A percentile compares a stretch with the other conserved stretches of the same genome.
These are phyloP conservation scores for Potorous gilbertii DNA, from an alignment of 2,797 vertebrate genomes.

Conservation along the genomic window DNA sequence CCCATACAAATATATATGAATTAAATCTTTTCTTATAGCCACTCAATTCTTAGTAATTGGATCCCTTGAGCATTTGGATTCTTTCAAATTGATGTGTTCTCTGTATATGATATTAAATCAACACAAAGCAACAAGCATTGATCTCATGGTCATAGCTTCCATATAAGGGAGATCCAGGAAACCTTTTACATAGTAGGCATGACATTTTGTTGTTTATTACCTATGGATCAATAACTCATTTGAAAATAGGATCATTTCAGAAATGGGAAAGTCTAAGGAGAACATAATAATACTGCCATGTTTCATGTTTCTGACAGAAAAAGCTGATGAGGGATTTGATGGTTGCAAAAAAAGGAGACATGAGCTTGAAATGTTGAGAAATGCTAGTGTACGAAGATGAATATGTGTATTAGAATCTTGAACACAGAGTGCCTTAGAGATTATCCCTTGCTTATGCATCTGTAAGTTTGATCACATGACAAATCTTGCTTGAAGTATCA, in stretches of 20 bases:
- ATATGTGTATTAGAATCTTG: background rate
- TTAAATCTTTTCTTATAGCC: background rate
- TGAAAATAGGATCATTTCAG: conserved; percentile 9
- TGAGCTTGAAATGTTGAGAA: background rate
- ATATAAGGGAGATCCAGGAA: conserved; percentile 3
- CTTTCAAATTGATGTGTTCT: background rate
- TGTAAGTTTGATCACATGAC: background rate
- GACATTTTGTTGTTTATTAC: conserved; percentile 30
- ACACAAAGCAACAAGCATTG: background rate
- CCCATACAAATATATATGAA: background rate
- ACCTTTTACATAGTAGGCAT: conserved; percentile 11
- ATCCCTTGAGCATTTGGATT: background rate
- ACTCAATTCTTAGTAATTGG: background rate
- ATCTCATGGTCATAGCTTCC: conserved; percentile 5
- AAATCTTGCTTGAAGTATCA: background rate
- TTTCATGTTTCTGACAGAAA: background rate
- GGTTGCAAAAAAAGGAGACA: background rate
- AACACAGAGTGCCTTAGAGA: background rate
- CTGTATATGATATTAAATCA: conserved; percentile 6
- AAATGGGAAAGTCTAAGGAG: background rate
- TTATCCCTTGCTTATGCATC: conserved; percentile 5
- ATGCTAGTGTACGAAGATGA: background rate
- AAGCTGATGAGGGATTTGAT: background rate
- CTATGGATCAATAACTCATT: background rate
- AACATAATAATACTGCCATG: conserved; percentile 4